phyloP scores from a whole-genome alignment of 1,140 invertebrate genomes.

The Microplitis demolitor region DNA sequence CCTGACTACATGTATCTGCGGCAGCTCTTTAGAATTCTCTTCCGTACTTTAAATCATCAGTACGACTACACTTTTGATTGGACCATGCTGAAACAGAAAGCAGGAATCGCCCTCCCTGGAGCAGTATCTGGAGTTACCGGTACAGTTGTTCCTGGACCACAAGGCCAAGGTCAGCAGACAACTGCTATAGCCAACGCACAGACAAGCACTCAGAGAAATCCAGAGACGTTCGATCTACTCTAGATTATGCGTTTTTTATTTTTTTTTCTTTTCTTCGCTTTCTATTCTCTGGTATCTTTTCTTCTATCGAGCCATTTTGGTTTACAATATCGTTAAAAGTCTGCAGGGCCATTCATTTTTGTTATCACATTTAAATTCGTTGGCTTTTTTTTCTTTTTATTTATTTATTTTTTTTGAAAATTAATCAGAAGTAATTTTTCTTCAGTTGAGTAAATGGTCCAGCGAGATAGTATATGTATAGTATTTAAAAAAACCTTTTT shows the following conservation, averaged over 20 bases:
- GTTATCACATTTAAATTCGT: neutral
- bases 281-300: slow-evolving; percentile 13
- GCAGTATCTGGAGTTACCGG: slow-evolving; percentile 35
- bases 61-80: slow-evolving; percentile 99
- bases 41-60: slow-evolving; percentile 98
- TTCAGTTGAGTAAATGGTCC: no score
- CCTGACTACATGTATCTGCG: slow-evolving; percentile 99
- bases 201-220: slow-evolving; percentile 37
- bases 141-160: slow-evolving; percentile 37
- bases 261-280: slow-evolving; percentile 15
- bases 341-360: neutral
- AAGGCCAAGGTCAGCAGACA: slow-evolving; percentile 45
- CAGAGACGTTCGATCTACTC: slow-evolving; percentile 10
- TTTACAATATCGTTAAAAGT: slow-evolving; percentile 1
- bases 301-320: slow-evolving; percentile 5
- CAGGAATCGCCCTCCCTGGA: slow-evolving; percentile 44
- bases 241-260: slow-evolving; percentile 23
- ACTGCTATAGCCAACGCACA: slow-evolving; percentile 42
- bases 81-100: slow-evolving; percentile 97
- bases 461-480: no score
- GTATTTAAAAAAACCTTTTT: no score
- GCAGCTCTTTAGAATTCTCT: slow-evolving; percentile 96
- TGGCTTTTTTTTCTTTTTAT: no score
- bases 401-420: no score
- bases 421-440: no score